A percentile compares a stretch with the other conserved stretches of the same genome.
These are phyloP conservation scores for Eristalis intricaria DNA, from an alignment of 2,888 invertebrate species.

Conservation along the genomic window DNA sequence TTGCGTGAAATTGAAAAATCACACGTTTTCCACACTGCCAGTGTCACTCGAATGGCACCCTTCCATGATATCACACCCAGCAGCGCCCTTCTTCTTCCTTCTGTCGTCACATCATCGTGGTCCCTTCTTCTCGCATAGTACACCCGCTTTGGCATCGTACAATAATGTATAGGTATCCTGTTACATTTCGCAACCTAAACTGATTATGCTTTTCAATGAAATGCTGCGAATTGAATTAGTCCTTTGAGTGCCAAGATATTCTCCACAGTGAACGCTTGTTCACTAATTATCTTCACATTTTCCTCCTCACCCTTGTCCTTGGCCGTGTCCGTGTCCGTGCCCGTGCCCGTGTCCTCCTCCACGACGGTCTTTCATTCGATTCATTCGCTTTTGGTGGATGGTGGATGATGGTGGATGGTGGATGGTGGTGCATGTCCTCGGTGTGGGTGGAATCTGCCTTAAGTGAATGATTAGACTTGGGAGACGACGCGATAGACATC, in stretches of 20 bases:
- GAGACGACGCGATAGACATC: no score
- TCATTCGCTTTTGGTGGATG: no score
- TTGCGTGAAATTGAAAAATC: background rate
- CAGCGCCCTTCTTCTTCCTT: background rate
- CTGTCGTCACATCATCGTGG: no score
- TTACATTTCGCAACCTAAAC: conserved; percentile 59
- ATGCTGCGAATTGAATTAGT: conserved; percentile 56
- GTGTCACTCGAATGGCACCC: background rate
- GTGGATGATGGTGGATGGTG: no score
- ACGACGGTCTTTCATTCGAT: background rate
- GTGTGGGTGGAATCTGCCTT: no score
- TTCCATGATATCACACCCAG: background rate
- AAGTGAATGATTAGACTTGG: no score
- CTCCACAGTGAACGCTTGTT: conserved; percentile 34
- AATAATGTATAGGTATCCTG: conserved; percentile 59
- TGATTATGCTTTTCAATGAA: conserved; percentile 57
- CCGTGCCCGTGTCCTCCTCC: no score
- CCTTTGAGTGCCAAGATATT: conserved; percentile 54
- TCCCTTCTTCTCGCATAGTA: background rate
- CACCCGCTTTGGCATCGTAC: background rate
- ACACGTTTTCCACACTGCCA: background rate
- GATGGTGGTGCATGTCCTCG: no score
- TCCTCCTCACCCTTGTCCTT: no score
- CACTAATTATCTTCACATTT: conserved; percentile 26
- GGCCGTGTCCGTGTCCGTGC: no score